Percentiles rank a stretch among this genome's conserved stretches.
phyloP scores from a whole-genome alignment of 2,888 invertebrate genomes.

The Netelia virgata region DNA sequence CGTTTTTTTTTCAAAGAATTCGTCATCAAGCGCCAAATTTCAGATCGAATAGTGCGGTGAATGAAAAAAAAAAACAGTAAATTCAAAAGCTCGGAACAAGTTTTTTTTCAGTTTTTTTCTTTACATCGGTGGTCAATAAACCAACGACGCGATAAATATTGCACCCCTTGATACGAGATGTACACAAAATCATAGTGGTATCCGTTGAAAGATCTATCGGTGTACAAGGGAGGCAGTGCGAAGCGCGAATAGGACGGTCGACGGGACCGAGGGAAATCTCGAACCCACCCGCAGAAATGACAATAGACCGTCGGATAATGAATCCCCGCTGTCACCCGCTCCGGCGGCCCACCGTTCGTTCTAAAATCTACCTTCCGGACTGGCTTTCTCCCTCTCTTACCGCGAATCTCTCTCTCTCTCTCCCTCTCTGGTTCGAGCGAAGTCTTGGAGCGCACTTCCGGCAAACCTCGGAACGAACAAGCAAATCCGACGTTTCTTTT shows the following conservation, averaged over 20 bases:
- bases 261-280: slow-evolving; percentile 78
- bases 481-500: neutral
- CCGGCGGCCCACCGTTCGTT: slow-evolving; percentile 69
- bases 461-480: slow-evolving; percentile 45
- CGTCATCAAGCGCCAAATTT: too few relatives aligned
- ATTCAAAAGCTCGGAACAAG: neutral
- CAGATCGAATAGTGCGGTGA: too few relatives aligned
- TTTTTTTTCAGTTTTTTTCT: neutral
- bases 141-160: neutral
- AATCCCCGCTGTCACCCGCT: slow-evolving; percentile 79
- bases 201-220: slow-evolving; percentile 48
- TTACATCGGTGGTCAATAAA: neutral
- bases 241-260: slow-evolving; percentile 46
- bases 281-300: slow-evolving; percentile 80
- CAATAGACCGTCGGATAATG: slow-evolving; percentile 83
- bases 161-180: too few relatives aligned
- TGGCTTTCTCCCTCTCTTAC: slow-evolving; percentile 53
- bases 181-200: neutral
- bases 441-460: slow-evolving; percentile 63
- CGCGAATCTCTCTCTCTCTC: slow-evolving; percentile 3
- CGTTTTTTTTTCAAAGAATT: too few relatives aligned
- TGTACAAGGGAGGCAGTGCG: slow-evolving; percentile 51
- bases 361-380: slow-evolving; percentile 77
- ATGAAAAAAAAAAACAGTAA: neutral
- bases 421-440: slow-evolving; percentile 43